Conservation (phyloP, 2,797 vertebrate species). For the Naso thynnoides region DNA sequence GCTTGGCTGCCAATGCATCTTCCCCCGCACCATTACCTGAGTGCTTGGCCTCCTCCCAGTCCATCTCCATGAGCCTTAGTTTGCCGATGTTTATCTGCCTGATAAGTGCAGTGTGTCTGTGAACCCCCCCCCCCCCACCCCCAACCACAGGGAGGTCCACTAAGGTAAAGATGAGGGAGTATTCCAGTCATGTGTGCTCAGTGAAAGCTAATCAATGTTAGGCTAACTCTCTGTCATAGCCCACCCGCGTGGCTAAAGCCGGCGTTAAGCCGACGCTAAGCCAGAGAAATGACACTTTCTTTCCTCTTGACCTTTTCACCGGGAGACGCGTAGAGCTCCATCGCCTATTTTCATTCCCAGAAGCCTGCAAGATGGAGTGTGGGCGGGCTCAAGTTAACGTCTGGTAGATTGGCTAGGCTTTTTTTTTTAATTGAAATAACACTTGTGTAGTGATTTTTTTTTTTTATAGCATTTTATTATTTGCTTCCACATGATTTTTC, state of each 20-base stretch:
- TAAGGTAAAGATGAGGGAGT: constrained; percentile 40
- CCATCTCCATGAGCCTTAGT: constrained; percentile 59
- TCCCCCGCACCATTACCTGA: constrained; percentile 59
- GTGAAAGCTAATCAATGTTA: constrained; percentile 77
- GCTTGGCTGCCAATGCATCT: constrained; percentile 64
- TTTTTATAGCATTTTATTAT: too few species aligned
- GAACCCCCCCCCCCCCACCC: constrained; percentile 36
- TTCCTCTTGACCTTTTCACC: constrained; percentile 65
- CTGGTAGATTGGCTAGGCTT: constrained; percentile 3
- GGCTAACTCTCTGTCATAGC: constrained; percentile 64
- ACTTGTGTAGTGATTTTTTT: background rate
- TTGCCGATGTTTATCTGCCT: constrained; percentile 68
- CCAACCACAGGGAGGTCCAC: constrained; percentile 34
- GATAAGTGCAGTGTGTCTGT: constrained; percentile 58
- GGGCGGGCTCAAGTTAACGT: background rate
- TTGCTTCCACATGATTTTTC: too few species aligned
- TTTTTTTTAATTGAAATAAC: constrained; percentile 11
- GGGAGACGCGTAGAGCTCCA: constrained; percentile 15
- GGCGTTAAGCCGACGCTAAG: constrained; percentile 60
- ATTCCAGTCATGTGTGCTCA: constrained; percentile 67
- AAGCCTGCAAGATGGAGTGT: constrained; percentile 8
- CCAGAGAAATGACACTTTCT: constrained; percentile 65
- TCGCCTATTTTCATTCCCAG: constrained; percentile 25
- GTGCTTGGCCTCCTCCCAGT: constrained; percentile 55
- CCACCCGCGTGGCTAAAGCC: constrained; percentile 58